phyloP scores from a whole-genome alignment of 2,113 vertebrate species.

The Excalfactoria chinensis region DNA sequence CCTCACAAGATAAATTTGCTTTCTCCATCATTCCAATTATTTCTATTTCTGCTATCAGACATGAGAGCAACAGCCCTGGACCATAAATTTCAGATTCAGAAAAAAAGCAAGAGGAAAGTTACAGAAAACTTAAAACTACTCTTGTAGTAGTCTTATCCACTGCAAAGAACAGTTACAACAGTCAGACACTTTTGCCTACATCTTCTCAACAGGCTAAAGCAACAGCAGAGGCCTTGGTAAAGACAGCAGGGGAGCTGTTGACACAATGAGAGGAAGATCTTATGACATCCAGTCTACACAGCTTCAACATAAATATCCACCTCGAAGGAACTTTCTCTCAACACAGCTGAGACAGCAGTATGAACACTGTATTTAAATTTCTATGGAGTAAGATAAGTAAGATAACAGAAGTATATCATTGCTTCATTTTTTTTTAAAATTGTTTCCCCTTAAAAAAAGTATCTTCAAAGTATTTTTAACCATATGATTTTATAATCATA shows the following conservation, averaged over 20 bases:
- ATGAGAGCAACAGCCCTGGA: background rate
- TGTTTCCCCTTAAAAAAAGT: background rate
- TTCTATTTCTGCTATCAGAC: background rate
- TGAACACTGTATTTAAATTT: background rate
- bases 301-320: background rate
- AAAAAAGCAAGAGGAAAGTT: background rate
- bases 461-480: constrained; percentile 26
- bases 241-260: background rate
- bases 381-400: background rate
- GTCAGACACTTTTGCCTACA: background rate
- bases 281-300: background rate
- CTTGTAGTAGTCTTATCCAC: background rate
- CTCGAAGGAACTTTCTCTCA: background rate
- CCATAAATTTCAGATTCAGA: background rate
- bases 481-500: background rate
- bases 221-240: background rate
- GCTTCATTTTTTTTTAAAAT: background rate
- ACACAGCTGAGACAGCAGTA: background rate
- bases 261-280: background rate
- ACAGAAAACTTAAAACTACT: background rate
- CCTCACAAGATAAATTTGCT: background rate
- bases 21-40: background rate
- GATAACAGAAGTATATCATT: background rate
- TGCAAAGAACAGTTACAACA: background rate
- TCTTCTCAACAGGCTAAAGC: background rate